Evolutionary conservation across 2,113 vertebrate genomes (phyloP), one percentile per base, ranked within the genome.

Genomic region (Tricholaema leucomelas): DNA sequence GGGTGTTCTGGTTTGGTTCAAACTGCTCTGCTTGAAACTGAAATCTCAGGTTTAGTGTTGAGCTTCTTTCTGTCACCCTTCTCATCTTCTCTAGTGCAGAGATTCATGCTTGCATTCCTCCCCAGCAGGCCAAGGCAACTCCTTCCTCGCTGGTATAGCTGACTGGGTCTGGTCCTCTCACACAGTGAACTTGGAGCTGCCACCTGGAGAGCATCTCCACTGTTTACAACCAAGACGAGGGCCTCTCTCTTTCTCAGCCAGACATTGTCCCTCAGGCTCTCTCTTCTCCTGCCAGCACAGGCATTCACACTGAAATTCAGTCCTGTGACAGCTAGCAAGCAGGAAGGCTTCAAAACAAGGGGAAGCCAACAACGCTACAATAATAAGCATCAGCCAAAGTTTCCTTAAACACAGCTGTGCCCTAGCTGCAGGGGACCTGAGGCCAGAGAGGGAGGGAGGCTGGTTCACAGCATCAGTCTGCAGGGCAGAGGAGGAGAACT

Each of bases 321-420:
- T 80, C 60, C 79, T 33, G 13, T 40, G 74, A 87, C 77, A 78
- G 75, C 28, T 25, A 91, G 44, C 63, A 85, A 15, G 15, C 27
- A 40, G 59, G 65, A 91, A 63, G 23, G 9, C 35, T 86, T 77
- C n/a, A n/a, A n/a, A n/a, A n/a, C n/a, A n/a, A n/a, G n/a, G n/a
- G n/a, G n/a, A 81, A 88, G 93, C 76, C 91, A 93, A 52, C 16
- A 69, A 55, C 10, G 23, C 87, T 86, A 80, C 35, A 73, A 79
- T 38, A 81, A 86, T 46, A 82, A 87, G 69, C 56, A 72, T 42
- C 31, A 48, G 88, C 59, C 71, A 81, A 10, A 46, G 88, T 81
- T 85, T 75, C 44, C 35, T 60, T 50, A 83, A 80, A 78, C 48
- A 48, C 81, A 91, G 82, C 77, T 94, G 91, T 77, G 74, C n/a